Evolutionary conservation across 2,113 vertebrate genomes (phyloP), one percentile per base, ranked within the genome.

Genomic region (Pluvianellus socialis): DNA sequence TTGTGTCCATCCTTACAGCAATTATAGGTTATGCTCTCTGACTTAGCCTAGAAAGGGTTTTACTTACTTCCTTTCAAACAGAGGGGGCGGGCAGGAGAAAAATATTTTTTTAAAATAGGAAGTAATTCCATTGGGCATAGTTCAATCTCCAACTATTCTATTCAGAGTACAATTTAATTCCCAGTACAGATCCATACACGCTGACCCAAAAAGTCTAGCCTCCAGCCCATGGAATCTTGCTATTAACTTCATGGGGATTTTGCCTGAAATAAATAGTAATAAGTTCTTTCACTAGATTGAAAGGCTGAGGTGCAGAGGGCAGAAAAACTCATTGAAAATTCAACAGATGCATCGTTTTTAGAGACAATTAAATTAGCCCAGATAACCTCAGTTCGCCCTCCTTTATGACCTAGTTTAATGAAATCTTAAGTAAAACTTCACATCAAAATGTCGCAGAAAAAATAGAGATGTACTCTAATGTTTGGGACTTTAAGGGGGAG

Each of bases 281-380:
- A 75, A 14, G 4, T 83, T 70, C 28, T 79, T 86, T 73, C 32
- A 63, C 15, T 30, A 59, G 17, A 74, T 11, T 87, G 56, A 83
- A 86, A 70, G 32, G n/a, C 50, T 90, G 50, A 94, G 63, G 44
- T 73, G 52, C 38, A 90, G 52, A 94, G 67, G 55, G 38, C 26
- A 80, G 88, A 95, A 91, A 62, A 56, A 24, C 8, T 84, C 38
- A 67, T 26, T 70, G 85, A 86, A 93, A 97, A 95, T 93, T 93
- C 82, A 90, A 73, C 53, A 88, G 63, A 88, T 83, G n/a, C 63
- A 56, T 84, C 0, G 0, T 21, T 93, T 93, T 90, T 75, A 91
- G 65, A 92, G 67, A 86, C 58, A 89, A 88, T 76, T 38, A 88
- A 74, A 90, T 81, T 79, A 59, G 10, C 30, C 14, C 27, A 82